Conservation (phyloP, 2,113 vertebrate genomes). For the Centrocercus urophasianus region DNA sequence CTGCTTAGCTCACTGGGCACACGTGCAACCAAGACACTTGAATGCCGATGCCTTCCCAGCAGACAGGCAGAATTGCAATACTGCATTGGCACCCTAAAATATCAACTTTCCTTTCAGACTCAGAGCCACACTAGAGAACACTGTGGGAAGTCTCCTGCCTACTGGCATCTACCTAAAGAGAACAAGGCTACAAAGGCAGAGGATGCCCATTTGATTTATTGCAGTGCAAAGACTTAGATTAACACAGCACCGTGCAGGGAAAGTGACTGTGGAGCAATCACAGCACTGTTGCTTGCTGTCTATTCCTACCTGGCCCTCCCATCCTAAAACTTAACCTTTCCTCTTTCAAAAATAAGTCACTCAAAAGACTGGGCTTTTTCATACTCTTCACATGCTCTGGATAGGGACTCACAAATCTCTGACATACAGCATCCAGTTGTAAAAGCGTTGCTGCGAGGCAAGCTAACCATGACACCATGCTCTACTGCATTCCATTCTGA, state of each 20-base stretch:
- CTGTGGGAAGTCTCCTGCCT: background rate
- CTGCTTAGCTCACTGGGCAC: background rate
- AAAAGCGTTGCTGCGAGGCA: background rate
- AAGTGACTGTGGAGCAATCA: fast-evolving
- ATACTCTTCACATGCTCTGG: fast-evolving
- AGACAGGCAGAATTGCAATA: background rate
- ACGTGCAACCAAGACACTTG: background rate
- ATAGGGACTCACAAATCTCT: background rate
- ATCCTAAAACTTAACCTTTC: background rate
- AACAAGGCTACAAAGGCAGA: background rate
- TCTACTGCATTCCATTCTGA: background rate
- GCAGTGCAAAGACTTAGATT: background rate
- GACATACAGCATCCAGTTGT: fast-evolving
- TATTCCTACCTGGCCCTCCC: background rate
- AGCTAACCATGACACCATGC: fast-evolving
- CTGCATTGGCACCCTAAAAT: fast-evolving
- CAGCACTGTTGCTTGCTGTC: background rate
- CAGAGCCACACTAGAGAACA: fast-evolving
- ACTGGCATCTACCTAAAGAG: background rate
- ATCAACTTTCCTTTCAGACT: background rate
- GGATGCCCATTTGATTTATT: background rate
- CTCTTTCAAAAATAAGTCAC: fast-evolving
- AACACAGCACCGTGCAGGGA: background rate
- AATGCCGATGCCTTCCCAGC: background rate
- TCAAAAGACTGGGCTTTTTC: background rate